Evolutionary conservation across 2,888 invertebrate species (phyloP).

Genomic region (Mechanitis messenoides): DNA sequence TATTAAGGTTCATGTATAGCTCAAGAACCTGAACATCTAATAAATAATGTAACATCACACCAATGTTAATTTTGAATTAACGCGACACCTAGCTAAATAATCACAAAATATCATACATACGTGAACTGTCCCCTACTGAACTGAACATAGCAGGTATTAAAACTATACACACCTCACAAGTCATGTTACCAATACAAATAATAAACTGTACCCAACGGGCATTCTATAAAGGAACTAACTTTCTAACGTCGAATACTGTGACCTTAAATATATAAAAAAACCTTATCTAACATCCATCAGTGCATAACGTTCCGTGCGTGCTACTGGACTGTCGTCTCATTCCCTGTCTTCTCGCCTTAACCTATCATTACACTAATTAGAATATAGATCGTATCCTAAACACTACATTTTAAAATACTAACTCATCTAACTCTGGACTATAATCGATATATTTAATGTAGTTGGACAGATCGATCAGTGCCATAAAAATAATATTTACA

Average conservation of each 20-base stretch:
- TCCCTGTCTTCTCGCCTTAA: slow-evolving; percentile 39
- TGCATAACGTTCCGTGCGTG: slow-evolving; percentile 9
- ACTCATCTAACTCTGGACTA: slow-evolving; percentile 34
- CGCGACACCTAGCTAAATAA: slow-evolving; percentile 28
- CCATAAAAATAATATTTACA: slow-evolving; percentile 44
- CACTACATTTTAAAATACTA: slow-evolving; percentile 35
- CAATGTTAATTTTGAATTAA: slow-evolving; percentile 28
- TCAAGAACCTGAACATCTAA: slow-evolving; percentile 20
- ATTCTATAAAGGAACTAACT: slow-evolving; percentile 48
- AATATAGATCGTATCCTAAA: slow-evolving; percentile 31
- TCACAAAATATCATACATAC: slow-evolving; percentile 18
- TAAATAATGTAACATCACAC: slow-evolving; percentile 30
- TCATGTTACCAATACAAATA: slow-evolving; percentile 14
- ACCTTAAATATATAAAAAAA: slow-evolving; percentile 42
- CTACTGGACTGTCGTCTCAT: slow-evolving; percentile 22
- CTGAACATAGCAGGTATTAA: neutral
- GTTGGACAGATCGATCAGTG: slow-evolving; percentile 68
- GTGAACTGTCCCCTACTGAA: neutral
- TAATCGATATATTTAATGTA: slow-evolving; percentile 37
- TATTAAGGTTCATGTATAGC: slow-evolving; percentile 9
- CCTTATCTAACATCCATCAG: slow-evolving; percentile 36
- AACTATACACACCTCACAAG: slow-evolving; percentile 9
- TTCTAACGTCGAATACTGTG: slow-evolving; percentile 61
- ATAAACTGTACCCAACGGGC: slow-evolving; percentile 9
- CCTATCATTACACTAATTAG: slow-evolving; percentile 31